Evolutionary conservation across 2,888 invertebrate genomes (phyloP).

Genomic region (Iselma pallidipennis): DNA sequence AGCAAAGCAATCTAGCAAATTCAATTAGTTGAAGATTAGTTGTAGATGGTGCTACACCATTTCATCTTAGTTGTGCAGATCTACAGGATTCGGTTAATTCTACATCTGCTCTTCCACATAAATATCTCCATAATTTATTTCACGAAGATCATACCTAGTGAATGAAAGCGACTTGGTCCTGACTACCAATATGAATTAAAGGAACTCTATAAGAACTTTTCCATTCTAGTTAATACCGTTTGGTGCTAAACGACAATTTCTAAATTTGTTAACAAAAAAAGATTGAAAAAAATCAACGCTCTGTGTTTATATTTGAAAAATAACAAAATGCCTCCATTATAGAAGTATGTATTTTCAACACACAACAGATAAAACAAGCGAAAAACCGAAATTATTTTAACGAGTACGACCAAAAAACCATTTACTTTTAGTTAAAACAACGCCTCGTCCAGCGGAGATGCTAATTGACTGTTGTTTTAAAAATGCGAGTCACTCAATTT

Average conservation of each 20-base stretch:
- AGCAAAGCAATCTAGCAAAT: constrained; percentile 57
- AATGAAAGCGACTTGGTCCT: neutral
- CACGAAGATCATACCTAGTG: neutral
- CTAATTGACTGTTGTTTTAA: constrained; percentile 51
- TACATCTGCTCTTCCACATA: constrained; percentile 29
- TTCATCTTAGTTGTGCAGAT: constrained; percentile 43
- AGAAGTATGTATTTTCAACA: neutral
- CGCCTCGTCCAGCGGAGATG: constrained; percentile 42
- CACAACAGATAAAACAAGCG: neutral
- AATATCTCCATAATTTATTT: constrained; percentile 23
- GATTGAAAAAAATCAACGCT: constrained; percentile 36
- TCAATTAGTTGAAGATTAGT: constrained; percentile 57
- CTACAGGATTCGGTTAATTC: constrained; percentile 39
- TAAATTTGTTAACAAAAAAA: constrained; percentile 13
- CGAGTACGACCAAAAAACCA: constrained; percentile 38
- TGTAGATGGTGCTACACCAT: constrained; percentile 45
- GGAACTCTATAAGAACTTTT: too few species aligned
- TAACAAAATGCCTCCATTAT: too few species aligned
- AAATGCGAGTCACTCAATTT: constrained; percentile 48
- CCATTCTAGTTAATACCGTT: too few species aligned
- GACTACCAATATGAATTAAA: neutral
- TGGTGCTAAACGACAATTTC: too few species aligned
- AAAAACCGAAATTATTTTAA: constrained; percentile 42
- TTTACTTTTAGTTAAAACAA: constrained; percentile 48
- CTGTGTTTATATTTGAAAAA: too few species aligned